Base-by-base conservation (phyloP, 1,140 invertebrate species). In the Drosophila melanica region DNA sequence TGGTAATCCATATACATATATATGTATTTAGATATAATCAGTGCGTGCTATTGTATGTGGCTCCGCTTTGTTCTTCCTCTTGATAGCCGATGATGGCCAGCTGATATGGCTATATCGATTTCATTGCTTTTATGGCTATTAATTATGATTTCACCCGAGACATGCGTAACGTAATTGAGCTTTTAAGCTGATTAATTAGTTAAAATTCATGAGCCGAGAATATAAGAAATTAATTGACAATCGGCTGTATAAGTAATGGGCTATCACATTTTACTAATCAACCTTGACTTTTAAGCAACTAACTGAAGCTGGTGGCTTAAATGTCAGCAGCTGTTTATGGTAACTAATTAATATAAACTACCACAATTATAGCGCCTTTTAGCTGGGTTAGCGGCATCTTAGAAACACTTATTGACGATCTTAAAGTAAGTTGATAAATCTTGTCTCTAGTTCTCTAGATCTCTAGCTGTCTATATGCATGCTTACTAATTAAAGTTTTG, bases 371-470 rank as follows among this genome's bases (percentile, higher is more conserved):
- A 91, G 90, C 81, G 58, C 90, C 90, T 62, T 80, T 89, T 78
- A 86, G 77, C 60, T 91, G 90, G 90, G 68, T 90, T 16, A 51
- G 90, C 51, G 79, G 76, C 81, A 90, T 90, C 71, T 71, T 90
- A 57, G n/a, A 68, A 39, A 78, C 64, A 54, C 57, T 91, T 54
- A 51, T 91, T 62, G 70, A 90, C 66, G 69, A 77, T 82, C 79
- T 86, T 70, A 90, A 90, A 90, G 90, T 90, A 90, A 90, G 90
- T 90, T 60, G 50, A 81, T 62, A 45, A 66, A 77, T 65, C 58
- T 55, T 53, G 67, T 59, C 66, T n/a, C n/a, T n/a, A 81, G 74
- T 59, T 81, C 7, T 8, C 33, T 35, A 10, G 33, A 7, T 51
- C 50, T 23, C 57, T 53, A 60, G 3, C 20, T 39, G 55, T 20